phyloP scores from a whole-genome alignment of 1,140 invertebrate species.

The Oncopodura yosiiana region DNA sequence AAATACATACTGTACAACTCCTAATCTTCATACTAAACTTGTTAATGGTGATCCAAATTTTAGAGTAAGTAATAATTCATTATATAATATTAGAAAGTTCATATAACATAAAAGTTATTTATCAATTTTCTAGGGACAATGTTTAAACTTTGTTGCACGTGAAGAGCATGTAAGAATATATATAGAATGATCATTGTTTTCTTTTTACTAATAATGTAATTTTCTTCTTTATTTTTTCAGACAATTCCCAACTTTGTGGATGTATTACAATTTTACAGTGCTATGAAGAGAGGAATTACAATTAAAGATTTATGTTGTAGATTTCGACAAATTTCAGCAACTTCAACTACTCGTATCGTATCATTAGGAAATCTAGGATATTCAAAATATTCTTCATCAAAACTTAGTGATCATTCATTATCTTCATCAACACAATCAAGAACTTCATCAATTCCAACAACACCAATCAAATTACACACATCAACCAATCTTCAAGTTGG shows the following conservation, averaged over 20 bases:
- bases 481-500: slow-evolving; percentile 18
- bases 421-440: slow-evolving; percentile 30
- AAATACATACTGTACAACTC: slow-evolving; percentile 81
- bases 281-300: slow-evolving; percentile 72
- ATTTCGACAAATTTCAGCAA: slow-evolving; percentile 38
- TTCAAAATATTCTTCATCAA: slow-evolving; percentile 23
- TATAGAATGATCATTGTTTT: background rate
- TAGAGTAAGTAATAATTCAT: slow-evolving; percentile 39
- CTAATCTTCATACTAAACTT: slow-evolving; percentile 55
- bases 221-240: slow-evolving; percentile 36
- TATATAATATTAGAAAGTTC: slow-evolving; percentile 1
- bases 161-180: no score
- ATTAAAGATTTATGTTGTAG: slow-evolving; percentile 73
- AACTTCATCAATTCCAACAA: slow-evolving; percentile 30
- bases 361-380: slow-evolving; percentile 11
- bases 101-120: background rate
- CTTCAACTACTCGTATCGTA: slow-evolving; percentile 39
- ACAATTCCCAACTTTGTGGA: slow-evolving; percentile 56
- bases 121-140: background rate
- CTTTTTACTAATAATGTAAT: background rate
- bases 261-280: slow-evolving; percentile 69
- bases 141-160: no score
- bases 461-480: slow-evolving; percentile 21
- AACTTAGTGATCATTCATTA: slow-evolving; percentile 33
- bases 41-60: slow-evolving; percentile 58